A percentile compares a stretch with the other conserved stretches of the same genome.
phyloP scores from a whole-genome alignment of 2,797 vertebrate genomes.

The Gadopsis bispinosus region DNA sequence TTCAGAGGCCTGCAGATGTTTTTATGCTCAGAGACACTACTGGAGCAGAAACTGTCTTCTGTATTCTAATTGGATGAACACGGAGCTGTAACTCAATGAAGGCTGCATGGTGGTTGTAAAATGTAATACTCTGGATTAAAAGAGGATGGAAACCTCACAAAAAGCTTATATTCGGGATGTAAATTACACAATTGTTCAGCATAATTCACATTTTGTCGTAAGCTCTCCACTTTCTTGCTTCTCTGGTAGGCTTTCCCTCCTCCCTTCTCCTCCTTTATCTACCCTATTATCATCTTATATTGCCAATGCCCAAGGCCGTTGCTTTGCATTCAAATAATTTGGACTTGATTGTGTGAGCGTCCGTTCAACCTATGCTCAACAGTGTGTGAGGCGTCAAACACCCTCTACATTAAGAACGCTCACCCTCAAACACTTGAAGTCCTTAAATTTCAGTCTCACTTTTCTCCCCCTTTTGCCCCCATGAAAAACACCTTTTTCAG shows the following conservation, averaged over 20 bases:
- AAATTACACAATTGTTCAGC: background rate
- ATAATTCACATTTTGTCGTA: background rate
- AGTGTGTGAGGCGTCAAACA: conserved; percentile 6
- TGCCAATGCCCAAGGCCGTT: background rate
- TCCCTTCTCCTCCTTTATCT: conserved; percentile 16
- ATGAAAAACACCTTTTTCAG: conserved; percentile 19
- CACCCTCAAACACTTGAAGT: no score
- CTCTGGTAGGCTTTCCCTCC: background rate
- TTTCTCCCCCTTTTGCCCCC: conserved; percentile 6
- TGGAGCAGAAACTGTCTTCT: conserved; percentile 26
- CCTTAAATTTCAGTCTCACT: background rate
- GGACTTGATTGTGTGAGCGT: conserved; percentile 19
- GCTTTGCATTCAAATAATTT: conserved; percentile 58
- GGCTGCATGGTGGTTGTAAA: conserved; percentile 14
- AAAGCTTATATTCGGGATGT: background rate
- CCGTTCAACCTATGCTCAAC: conserved; percentile 18
- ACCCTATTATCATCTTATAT: conserved; percentile 2
- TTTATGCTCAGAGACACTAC: conserved; percentile 16
- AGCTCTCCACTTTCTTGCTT: background rate
- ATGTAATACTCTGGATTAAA: conserved; percentile 2
- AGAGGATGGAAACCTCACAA: background rate
- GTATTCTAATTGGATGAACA: conserved; percentile 19
- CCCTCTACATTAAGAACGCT: conserved; percentile 17
- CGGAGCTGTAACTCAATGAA: conserved; percentile 23
- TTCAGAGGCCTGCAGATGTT: conserved; percentile 43